Conservation (phyloP, 1,140 invertebrate genomes). For the Procambarus clarkii region DNA sequence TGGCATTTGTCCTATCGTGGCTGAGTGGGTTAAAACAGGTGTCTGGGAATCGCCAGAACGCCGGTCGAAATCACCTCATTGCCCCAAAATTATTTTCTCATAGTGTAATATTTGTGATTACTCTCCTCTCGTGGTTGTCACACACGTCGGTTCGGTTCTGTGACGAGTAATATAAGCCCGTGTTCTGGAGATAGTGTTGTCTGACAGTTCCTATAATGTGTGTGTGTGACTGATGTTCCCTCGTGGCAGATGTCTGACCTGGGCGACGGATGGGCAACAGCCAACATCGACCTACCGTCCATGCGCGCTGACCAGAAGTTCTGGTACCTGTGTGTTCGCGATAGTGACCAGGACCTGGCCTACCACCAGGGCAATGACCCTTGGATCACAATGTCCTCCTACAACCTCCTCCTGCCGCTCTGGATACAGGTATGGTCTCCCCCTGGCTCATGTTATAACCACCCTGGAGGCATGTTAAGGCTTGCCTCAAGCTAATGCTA, state of each 20-base stretch:
- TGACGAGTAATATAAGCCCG: too few relatives aligned
- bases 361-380: conserved; percentile 50
- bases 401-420: conserved; percentile 39
- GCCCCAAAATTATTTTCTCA: too few relatives aligned
- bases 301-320: conserved; percentile 34
- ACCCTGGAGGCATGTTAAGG: too few relatives aligned
- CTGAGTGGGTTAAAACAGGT: too few relatives aligned
- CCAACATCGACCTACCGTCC: conserved; percentile 7
- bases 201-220: background rate
- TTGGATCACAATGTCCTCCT: conserved; percentile 47
- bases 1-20: too few relatives aligned
- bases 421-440: conserved; percentile 41
- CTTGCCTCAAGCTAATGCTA: too few relatives aligned
- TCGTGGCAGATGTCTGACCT: background rate
- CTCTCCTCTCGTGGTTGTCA: too few relatives aligned
- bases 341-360: background rate
- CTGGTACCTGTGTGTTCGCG: conserved; percentile 53
- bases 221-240: background rate
- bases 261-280: conserved; percentile 38
- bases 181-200: too few relatives aligned
- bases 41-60: too few relatives aligned
- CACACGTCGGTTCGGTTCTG: too few relatives aligned
- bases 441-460: background rate
- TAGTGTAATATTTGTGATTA: too few relatives aligned
- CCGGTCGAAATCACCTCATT: too few relatives aligned